These are phyloP conservation scores for Eulemur coronatus DNA, from an alignment of 2,797 vertebrate genomes.

Conservation along the genomic window DNA sequence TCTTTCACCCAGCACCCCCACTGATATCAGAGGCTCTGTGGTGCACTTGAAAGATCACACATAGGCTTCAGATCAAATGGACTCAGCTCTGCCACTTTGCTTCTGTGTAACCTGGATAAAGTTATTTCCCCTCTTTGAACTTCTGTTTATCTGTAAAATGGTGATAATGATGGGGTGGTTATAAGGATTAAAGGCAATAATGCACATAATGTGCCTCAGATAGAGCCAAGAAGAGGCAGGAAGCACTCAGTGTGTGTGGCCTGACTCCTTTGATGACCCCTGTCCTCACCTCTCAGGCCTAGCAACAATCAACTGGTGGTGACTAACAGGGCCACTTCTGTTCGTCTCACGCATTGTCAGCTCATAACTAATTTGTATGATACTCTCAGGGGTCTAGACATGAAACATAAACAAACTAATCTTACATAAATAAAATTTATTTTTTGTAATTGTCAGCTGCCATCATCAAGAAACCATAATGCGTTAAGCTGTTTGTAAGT, in stretches of 20 bases:
- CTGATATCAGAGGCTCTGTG: neutral
- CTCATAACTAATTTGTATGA: neutral
- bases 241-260: neutral
- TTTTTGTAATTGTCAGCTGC: neutral
- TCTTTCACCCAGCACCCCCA: neutral
- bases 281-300: neutral
- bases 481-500: neutral
- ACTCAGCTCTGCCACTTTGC: neutral
- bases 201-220: neutral
- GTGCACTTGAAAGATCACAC: neutral
- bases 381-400: neutral
- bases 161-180: neutral
- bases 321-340: neutral
- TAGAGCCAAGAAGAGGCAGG: neutral
- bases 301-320: too few species aligned
- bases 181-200: conserved; percentile 12
- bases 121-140: neutral
- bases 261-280: neutral
- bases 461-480: neutral
- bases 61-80: neutral
- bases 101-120: neutral
- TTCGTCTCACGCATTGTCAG: neutral
- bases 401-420: neutral
- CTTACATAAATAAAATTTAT: neutral
- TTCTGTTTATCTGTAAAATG: neutral